Evolutionary conservation across 2,888 invertebrate species (phyloP).

Genomic region (Epistrophella euchroma): DNA sequence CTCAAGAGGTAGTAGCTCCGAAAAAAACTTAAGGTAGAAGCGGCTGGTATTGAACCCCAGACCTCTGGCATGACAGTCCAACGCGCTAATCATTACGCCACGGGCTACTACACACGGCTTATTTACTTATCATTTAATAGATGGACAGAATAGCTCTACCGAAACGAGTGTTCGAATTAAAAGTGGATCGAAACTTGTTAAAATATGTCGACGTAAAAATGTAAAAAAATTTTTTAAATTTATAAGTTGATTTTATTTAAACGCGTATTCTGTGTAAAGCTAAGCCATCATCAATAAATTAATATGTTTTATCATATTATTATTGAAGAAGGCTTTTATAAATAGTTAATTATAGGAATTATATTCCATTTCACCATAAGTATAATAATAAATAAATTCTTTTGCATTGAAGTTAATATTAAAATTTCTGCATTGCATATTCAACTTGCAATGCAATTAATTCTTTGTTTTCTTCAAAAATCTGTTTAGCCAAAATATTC

Average conservation of each 20-base stretch:
- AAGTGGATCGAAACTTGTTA: not conserved
- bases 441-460: constrained; percentile 90
- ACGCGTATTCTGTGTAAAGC: not conserved
- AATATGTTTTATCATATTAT: constrained; percentile 2
- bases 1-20: too few relatives aligned
- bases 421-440: constrained; percentile 83
- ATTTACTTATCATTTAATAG: too few relatives aligned
- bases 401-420: not conserved
- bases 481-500: constrained; percentile 87
- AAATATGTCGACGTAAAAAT: not conserved
- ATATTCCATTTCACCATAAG: constrained; percentile 31
- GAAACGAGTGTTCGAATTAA: too few relatives aligned
- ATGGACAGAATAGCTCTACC: too few relatives aligned
- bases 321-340: constrained; percentile 15
- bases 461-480: constrained; percentile 89
- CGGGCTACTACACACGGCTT: too few relatives aligned
- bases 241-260: constrained; percentile 14
- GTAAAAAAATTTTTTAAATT: not conserved
- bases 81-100: too few relatives aligned
- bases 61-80: too few relatives aligned
- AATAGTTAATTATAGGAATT: constrained; percentile 50
- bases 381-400: constrained; percentile 20
- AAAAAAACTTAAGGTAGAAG: too few relatives aligned
- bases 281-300: not conserved
- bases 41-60: too few relatives aligned